Percentiles rank a stretch among this genome's conserved stretches.
Evolutionary conservation across 2,888 invertebrate species (phyloP).

Genomic region (Drosophila borborema): DNA sequence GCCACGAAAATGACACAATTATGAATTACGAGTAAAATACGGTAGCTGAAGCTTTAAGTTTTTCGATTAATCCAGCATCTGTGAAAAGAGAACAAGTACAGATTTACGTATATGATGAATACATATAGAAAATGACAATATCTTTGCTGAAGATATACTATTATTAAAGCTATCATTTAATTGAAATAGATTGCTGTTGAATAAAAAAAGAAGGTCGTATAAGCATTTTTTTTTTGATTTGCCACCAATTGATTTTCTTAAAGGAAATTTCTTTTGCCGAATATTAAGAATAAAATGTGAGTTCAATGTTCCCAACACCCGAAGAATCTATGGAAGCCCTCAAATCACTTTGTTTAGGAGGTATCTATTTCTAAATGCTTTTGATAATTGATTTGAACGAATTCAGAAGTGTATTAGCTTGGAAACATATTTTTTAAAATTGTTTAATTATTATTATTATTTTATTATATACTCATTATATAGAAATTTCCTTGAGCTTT

Average conservation of each 20-base stretch:
- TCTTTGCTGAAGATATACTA: not conserved
- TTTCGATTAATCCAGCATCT: not conserved
- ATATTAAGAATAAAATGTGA: no score
- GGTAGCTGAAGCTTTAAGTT: slow-evolving; percentile 2
- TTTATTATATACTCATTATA: no score
- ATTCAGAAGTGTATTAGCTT: not conserved
- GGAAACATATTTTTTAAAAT: not conserved
- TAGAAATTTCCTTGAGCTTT: no score
- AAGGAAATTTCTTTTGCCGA: no score
- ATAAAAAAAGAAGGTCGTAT: no score
- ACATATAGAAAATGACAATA: not conserved
- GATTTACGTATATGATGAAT: not conserved
- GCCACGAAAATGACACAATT: slow-evolving; percentile 17
- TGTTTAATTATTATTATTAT: not conserved
- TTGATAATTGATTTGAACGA: not conserved
- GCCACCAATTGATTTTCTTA: no score
- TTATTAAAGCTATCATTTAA: no score
- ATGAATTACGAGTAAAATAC: slow-evolving; percentile 11
- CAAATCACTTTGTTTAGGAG: not conserved
- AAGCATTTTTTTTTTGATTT: no score
- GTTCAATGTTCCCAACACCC: no score
- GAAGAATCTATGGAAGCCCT: not conserved
- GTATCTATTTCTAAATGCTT: not conserved
- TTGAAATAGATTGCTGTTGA: no score
- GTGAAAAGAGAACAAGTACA: not conserved